Conservation (phyloP, 2,113 vertebrate species). For the Eurypyga helias region DNA sequence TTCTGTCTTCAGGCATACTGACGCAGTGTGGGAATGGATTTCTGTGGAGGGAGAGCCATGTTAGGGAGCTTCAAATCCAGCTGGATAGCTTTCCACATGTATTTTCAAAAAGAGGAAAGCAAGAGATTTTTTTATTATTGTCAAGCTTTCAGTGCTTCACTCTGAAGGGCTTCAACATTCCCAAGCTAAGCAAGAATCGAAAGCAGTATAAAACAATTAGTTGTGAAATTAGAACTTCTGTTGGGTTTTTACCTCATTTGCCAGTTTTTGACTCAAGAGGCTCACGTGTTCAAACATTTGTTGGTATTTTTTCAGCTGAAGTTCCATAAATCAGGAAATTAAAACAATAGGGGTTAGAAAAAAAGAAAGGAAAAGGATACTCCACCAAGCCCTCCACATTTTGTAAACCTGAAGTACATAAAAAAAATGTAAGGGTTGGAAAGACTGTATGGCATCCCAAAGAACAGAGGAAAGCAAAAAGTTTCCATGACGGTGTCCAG, state of each 20-base stretch:
- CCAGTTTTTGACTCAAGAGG: background rate
- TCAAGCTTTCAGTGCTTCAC: background rate
- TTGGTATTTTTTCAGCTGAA: background rate
- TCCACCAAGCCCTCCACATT: rapidly evolving
- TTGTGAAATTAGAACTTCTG: background rate
- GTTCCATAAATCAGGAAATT: background rate
- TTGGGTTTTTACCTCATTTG: background rate
- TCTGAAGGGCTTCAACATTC: background rate
- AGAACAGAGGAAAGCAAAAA: background rate
- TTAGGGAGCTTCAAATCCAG: background rate
- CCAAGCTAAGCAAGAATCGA: background rate
- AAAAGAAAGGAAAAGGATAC: background rate
- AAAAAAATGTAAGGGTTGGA: background rate
- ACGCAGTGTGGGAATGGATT: background rate
- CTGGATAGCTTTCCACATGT: background rate
- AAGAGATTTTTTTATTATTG: background rate
- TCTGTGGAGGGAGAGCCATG: background rate
- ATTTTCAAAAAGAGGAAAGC: background rate
- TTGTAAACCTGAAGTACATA: background rate
- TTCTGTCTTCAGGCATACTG: background rate
- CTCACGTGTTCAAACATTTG: background rate
- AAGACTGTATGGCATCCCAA: background rate
- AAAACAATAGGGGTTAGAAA: background rate
- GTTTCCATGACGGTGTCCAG: background rate
- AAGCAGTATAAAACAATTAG: background rate